Percentiles rank a stretch among this genome's conserved stretches.
Conservation (phyloP, 2,797 vertebrate species). For the Atherinosoma microstoma region DNA sequence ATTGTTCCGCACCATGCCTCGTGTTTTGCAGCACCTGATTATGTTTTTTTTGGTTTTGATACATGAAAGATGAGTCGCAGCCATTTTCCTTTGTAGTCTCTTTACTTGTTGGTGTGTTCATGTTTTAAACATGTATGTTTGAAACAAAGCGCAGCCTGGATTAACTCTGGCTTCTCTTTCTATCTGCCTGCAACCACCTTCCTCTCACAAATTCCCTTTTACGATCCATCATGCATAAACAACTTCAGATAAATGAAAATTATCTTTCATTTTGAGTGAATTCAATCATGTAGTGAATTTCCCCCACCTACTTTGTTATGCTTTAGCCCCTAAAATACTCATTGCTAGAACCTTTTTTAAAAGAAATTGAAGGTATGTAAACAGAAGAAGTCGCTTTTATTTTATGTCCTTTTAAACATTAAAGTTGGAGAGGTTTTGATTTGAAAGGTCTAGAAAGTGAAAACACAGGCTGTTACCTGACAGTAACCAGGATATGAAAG, state of each 20-base stretch:
- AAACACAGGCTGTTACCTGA: constrained; percentile 45
- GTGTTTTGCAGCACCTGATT: constrained; percentile 9
- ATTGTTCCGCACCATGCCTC: constrained; percentile 42
- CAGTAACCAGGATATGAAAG: constrained; percentile 56
- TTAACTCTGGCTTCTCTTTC: constrained; percentile 9
- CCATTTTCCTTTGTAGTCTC: not conserved
- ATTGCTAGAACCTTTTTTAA: not conserved
- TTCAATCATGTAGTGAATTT: constrained; percentile 40
- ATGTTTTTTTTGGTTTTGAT: not conserved
- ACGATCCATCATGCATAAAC: constrained; percentile 38
- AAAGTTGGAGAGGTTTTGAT: constrained; percentile 26
- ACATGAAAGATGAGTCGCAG: not conserved
- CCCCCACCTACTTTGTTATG: constrained; percentile 47
- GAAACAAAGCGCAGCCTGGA: not conserved
- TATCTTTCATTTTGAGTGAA: constrained; percentile 61
- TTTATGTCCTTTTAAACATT: constrained; percentile 5
- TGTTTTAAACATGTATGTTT: not conserved
- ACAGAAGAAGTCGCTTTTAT: constrained; percentile 24
- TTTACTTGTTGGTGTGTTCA: not conserved
- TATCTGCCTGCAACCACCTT: not conserved
- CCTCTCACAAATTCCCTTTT: constrained; percentile 43
- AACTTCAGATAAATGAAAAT: constrained; percentile 43
- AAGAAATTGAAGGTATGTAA: constrained; percentile 10
- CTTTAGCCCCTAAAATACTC: not conserved
- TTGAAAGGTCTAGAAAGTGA: constrained; percentile 57